Conservation (phyloP, 92 coral and sea anemone genomes). For the Umimayanthus kanabou region DNA sequence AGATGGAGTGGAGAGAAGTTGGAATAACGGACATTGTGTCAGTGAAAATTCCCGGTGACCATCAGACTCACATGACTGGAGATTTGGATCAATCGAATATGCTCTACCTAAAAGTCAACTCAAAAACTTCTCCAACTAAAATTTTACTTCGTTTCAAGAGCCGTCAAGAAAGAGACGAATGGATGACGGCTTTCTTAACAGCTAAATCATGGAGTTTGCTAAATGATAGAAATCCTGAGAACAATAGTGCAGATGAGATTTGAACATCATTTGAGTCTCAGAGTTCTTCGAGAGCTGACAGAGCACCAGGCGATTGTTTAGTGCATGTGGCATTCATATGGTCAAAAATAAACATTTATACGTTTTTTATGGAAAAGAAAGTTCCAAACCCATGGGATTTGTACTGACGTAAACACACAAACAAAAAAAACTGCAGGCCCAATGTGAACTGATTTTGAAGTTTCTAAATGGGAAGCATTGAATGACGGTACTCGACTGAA, state of each 20-base stretch:
- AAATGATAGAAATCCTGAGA: slow-evolving; percentile 23
- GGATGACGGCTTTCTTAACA: slow-evolving; percentile 42
- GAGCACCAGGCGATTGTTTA: background rate
- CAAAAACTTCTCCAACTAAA: slow-evolving; percentile 33
- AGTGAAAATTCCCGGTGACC: slow-evolving; percentile 33
- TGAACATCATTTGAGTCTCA: background rate
- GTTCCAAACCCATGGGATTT: background rate
- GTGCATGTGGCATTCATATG: background rate
- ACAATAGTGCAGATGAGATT: background rate
- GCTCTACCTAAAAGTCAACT: slow-evolving; percentile 31
- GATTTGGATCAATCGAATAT: slow-evolving; percentile 22
- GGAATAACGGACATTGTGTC: slow-evolving; percentile 28
- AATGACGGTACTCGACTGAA: too few relatives aligned
- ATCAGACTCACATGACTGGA: background rate
- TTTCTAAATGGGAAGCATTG: background rate
- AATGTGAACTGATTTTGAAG: background rate
- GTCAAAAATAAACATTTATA: too few relatives aligned
- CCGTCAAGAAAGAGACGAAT: slow-evolving; percentile 36
- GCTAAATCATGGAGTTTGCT: slow-evolving; percentile 40
- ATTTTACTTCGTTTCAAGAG: slow-evolving; percentile 34
- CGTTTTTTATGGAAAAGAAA: background rate
- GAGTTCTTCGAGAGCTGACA: background rate
- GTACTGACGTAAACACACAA: background rate
- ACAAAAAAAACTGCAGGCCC: background rate
- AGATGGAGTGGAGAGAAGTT: slow-evolving; percentile 39